Evolutionary conservation across 1,140 invertebrate species (phyloP), one percentile per base, ranked within the genome.

Genomic region (Aphaenogaster floridana): DNA sequence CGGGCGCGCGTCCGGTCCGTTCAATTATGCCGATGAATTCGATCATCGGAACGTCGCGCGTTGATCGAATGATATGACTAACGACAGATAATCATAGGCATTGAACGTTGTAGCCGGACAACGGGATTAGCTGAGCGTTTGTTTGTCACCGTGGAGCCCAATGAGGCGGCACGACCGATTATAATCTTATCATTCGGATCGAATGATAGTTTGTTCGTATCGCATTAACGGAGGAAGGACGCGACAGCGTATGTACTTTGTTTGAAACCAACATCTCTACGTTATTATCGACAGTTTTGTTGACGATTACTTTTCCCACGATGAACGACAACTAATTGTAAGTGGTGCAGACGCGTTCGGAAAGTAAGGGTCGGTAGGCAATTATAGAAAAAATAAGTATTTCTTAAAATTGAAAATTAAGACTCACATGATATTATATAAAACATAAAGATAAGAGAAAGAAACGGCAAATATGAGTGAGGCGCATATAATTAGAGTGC

Each of bases 21-120:
- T 71, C 54, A 84, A 84, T 84, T 84, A 84, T 84, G 54, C 54
- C 54, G 42, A 57, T 57, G 69, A 50, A 84, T 61, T 84, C 80
- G 69, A 84, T 84, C 80, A 76, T 57, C 42, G 48, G 66, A 42
- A 52, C 48, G 17, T 81, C 36, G 42, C 45, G 66, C 42, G 69
- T 42, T 76, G 69, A 84, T 84, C 45, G 80, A 84, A 84, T 63
- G 79, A 71, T 71, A 71, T 42, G 48, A 54, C 64, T 42, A 48
- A 74, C 68, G 54, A 69, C 34, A 74, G 69, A 84, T 74, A 74
- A 84, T 84, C 28, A 84, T 74, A n/a, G 52, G 66, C 39, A 71
- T 48, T 45, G 68, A 45, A 48, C 42, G n/a, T 84, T 45, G 17
- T 39, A 48, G 28, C 52, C 52, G 28, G 34, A n/a, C 63, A 59